Percentiles rank a stretch among this genome's conserved stretches.
Evolutionary conservation across 2,113 vertebrate genomes (phyloP).

Genomic region (Menidia beryllina): DNA sequence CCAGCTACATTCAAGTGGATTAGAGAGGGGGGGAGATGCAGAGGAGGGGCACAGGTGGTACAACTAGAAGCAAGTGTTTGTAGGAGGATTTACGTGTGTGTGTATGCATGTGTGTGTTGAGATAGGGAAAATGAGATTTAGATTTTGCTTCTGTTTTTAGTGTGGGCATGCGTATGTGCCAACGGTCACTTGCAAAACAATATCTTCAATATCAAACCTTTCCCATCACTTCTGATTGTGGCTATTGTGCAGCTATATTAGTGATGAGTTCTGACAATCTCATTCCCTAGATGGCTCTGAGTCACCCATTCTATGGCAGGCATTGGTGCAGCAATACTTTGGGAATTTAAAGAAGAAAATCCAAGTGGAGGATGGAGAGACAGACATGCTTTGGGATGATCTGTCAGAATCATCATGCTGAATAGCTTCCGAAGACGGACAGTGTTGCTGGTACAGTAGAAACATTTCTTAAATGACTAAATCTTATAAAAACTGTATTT

Average conservation of each 20-base stretch:
- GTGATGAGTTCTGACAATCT: constrained; percentile 68
- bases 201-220: constrained; percentile 47
- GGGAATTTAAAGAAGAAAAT: constrained; percentile 59
- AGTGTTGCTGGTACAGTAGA: constrained; percentile 42
- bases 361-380: neutral
- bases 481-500: constrained; percentile 54
- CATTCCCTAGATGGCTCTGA: constrained; percentile 69
- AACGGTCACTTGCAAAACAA: constrained; percentile 19
- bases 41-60: constrained; percentile 66
- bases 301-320: constrained; percentile 37
- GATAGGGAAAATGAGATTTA: constrained; percentile 50
- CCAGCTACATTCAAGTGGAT: constrained; percentile 77
- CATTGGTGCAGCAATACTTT: constrained; percentile 8
- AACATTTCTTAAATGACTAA: constrained; percentile 65
- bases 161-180: neutral
- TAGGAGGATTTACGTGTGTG: constrained; percentile 56
- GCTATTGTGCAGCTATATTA: constrained; percentile 40
- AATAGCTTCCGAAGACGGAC: constrained; percentile 56
- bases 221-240: constrained; percentile 69
- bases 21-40: constrained; percentile 51
- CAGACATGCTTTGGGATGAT: constrained; percentile 34
- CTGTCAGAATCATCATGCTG: constrained; percentile 60
- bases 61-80: constrained; percentile 54
- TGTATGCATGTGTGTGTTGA: constrained; percentile 49
- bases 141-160: constrained; percentile 30